These are phyloP conservation scores for Nannospalax galili DNA, from an alignment of 2,113 vertebrate genomes.

Conservation along the genomic window DNA sequence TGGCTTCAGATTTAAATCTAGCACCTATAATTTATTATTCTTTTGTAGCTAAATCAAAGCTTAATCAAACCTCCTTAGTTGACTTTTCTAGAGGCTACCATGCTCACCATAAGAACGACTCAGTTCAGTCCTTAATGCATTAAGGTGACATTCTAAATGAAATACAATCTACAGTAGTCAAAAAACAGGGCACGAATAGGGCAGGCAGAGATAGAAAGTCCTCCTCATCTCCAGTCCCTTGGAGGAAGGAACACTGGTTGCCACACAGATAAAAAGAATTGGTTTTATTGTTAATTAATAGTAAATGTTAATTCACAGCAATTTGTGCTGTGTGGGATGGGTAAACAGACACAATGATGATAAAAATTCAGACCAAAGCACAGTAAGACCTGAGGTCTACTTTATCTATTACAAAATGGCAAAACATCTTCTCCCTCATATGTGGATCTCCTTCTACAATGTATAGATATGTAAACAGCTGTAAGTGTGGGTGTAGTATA, in stretches of 20 bases:
- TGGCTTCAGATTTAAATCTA: constrained; percentile 10
- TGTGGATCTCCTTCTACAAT: neutral
- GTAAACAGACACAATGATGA: neutral
- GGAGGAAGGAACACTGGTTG: neutral
- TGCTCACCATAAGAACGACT: neutral
- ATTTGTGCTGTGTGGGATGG: no score
- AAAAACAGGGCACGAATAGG: neutral
- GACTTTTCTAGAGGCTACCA: neutral
- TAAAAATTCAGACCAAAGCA: constrained; percentile 38
- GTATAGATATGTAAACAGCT: neutral
- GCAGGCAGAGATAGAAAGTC: neutral
- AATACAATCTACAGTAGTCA: neutral
- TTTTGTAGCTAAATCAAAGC: constrained; percentile 17
- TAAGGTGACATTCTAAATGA: neutral
- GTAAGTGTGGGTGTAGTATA: neutral
- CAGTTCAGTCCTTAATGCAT: neutral
- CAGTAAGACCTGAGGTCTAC: neutral
- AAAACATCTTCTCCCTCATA: neutral
- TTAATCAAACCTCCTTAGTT: neutral
- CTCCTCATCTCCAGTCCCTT: neutral
- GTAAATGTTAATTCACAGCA: neutral
- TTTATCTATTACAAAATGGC: neutral
- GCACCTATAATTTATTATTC: neutral
- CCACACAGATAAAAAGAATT: neutral
- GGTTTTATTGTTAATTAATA: neutral